Evolutionary conservation across 1,140 invertebrate genomes (phyloP), one percentile per base, ranked within the genome.

Genomic region (Mactra quadrangularis): DNA sequence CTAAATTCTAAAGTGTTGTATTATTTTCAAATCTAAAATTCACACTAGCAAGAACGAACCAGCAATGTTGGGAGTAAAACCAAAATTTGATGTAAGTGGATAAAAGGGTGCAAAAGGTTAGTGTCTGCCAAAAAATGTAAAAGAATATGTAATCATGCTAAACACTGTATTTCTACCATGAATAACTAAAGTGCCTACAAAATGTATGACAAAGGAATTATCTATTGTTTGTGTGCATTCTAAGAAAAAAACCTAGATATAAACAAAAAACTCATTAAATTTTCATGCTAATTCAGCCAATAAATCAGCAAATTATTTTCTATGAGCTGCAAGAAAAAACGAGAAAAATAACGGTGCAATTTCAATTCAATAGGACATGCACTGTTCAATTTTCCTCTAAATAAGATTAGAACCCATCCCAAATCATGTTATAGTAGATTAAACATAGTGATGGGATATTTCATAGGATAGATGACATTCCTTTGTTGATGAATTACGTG

Each of bases 381-480:
- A 68, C 45, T 47, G 6, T 27, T 41, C 64, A 22, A 68, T 68
- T 68, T 47, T 22, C 41, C 35, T 64, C 35, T 22, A 68, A 68
- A 68, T 68, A n/a, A 68, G 47, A 47, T 66, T 50, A 68, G 27
- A 68, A 68, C 38, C 27, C 64, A 50, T 68, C 64, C n/a, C 27
- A 52, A 15, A 68, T 25, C 47, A 41, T 25, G 45, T 38, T 50
- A 13, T 29, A 22, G 35, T 13, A 52, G 25, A 68, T 68, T 50
- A 25, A 31, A 50, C 7, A 19, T 13, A 41, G 38, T 41, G 15
- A 15, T 7, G 38, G 15, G 15, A 41, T 41, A 41, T 41, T 41
- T 41, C 38, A 6, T 15, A 6, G 6, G 38, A 41, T 41, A 41
- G 38, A 41, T 41, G 38, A 41, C 38, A 41, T 7, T 41, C n/a